Evolutionary conservation across 2,888 invertebrate genomes (phyloP), one percentile per base, ranked within the genome.

Genomic region (Rhamphomyia laevipes): DNA sequence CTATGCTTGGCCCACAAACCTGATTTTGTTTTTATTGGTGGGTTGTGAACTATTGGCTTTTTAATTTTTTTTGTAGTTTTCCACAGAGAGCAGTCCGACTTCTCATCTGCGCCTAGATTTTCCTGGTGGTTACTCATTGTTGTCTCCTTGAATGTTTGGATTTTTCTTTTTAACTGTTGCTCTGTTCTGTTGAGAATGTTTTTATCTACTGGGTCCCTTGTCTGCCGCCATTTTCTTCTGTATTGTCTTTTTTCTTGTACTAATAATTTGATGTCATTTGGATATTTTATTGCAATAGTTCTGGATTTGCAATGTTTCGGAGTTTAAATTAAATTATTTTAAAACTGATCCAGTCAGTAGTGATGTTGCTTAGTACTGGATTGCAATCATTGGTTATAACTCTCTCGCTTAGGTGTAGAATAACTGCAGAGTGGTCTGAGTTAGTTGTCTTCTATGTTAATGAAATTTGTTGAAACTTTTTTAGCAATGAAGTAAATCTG

Each of bases 391-490:
- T 15, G 6, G n/a, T 9, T 13, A 37, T 37, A 15, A 37, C 37
- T 6, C 5, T 37, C 12, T 11, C 37, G 12, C 5, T 13, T 15
- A 37, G 6, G 6, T 6, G 5, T 13, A 37, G 12, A 6, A 37
- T 11, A 11, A 37, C 37, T 6, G 47, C 42, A 2, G 42, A 30
- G 18, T 47, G 42, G 21, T 42, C 47, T 12, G 47, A 47, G 33
- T 17, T 43, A 16, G 12, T 13, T 12, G 6, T 21, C 30, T 4
- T 12, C 30, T 16, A 43, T 18, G 10, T 47, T 15, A 11, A 31
- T 11, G 23, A 16, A 6, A n/a, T n/a, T n/a, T n/a, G n/a, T n/a
- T n/a, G n/a, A n/a, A n/a, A n/a, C n/a, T n/a, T n/a, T n/a, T n/a
- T n/a, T 35, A 16, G 16, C 18, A n/a, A 49, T 15, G 21, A 42